Evolutionary conservation across 2,113 vertebrate genomes (phyloP), one percentile per base, ranked within the genome.

Genomic region (Leptodactylus fuscus): DNA sequence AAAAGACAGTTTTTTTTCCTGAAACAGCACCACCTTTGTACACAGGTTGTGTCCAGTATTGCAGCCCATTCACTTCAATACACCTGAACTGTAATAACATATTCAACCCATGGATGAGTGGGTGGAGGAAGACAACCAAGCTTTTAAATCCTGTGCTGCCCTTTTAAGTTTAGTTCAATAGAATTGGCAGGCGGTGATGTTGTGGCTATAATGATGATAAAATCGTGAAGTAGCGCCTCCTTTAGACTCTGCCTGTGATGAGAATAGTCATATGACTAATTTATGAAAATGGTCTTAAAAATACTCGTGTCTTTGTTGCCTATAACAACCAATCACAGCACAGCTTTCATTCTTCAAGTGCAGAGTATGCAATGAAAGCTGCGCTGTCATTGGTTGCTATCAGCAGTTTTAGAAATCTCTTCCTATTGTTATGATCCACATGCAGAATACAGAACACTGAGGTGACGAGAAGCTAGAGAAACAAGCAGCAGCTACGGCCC

Each of bases 161-260:
- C 51, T 6, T 20, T 53, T 20, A 41, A 41, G 38, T 41, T 41
- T 41, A 41, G 38, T 41, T 41, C 38, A 41, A 8, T 41, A 8
- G 38, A 41, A 53, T 53, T 22, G 5, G 3, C 20, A 7, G 51
- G 51, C 0, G 2, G 10, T 27, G 24, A 12, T 13, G 24, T 27
- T 29, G 27, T 15, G 5, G 27, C 27, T 0, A 29, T n/a, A 55
- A 9, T n/a, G 53, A n/a, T 27, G 24, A 62, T 62, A 29, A 62
- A 29, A 62, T 15, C n/a, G n/a, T n/a, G 34, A 83, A 85, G 87
- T 90, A 88, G 88, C 93, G 93, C 89, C 91, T 88, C 87, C 89
- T 89, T 92, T 94, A 92, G 93, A 90, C 87, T 93, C 79, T 94
- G 91, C 92, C 92, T 88, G 87, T 92, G 91, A 92, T 90, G 92